These are phyloP conservation scores for Onychostruthus taczanowskii DNA, from an alignment of 2,113 vertebrate species.

Conservation along the genomic window DNA sequence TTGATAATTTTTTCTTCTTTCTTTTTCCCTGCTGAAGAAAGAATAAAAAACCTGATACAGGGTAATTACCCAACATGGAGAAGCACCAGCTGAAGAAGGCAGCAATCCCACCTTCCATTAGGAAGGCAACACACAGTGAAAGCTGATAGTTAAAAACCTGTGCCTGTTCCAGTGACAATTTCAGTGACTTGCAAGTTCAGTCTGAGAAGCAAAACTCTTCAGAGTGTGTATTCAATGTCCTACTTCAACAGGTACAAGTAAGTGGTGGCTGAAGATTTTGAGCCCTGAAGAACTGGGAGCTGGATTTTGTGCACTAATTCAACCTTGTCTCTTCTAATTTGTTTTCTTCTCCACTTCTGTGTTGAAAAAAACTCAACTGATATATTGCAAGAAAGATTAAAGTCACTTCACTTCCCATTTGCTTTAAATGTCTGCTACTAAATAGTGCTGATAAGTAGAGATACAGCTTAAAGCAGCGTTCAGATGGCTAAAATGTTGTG, in stretches of 20 bases:
- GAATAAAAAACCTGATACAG: background rate
- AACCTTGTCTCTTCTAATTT: background rate
- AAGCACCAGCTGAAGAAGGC: background rate
- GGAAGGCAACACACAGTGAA: background rate
- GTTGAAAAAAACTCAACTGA: background rate
- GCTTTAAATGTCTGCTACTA: background rate
- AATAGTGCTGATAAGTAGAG: background rate
- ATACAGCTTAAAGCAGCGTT: background rate
- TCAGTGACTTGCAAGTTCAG: background rate
- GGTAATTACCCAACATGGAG: background rate
- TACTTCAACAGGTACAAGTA: background rate
- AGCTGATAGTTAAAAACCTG: background rate
- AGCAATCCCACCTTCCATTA: background rate
- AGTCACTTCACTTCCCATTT: background rate
- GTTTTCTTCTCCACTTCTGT: background rate
- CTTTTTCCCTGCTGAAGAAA: background rate
- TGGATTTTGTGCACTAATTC: background rate
- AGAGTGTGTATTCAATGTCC: background rate
- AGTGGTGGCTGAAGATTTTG: background rate
- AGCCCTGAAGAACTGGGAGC: background rate
- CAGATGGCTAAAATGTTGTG: background rate
- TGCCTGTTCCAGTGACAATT: background rate
- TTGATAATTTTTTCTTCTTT: background rate
- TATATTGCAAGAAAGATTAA: background rate
- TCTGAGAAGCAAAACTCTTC: background rate